These are phyloP conservation scores for Micromys minutus DNA, from an alignment of 2,113 vertebrate genomes.

Conservation along the genomic window DNA sequence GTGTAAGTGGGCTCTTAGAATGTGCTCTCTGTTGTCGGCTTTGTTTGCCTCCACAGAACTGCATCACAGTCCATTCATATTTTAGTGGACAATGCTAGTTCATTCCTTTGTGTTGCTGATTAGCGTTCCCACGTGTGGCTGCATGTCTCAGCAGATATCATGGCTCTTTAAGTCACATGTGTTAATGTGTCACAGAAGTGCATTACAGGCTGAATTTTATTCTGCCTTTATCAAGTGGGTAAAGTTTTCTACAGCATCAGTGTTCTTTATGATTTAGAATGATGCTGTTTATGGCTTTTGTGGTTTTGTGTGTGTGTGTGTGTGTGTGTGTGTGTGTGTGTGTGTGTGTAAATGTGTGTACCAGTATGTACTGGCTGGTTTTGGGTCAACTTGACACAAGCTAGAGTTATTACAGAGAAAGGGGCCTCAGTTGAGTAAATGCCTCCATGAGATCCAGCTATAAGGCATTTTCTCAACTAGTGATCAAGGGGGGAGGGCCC, in stretches of 20 bases:
- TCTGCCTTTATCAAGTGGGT: background rate
- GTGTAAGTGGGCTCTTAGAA: rapidly evolving
- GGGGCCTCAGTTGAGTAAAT: no score
- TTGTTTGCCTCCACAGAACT: background rate
- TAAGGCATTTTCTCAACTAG: no score
- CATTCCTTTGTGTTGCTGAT: background rate
- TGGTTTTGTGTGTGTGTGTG: background rate
- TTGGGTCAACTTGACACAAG: no score
- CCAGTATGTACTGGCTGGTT: no score
- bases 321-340: background rate
- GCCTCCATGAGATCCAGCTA: no score
- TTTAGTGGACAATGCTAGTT: background rate
- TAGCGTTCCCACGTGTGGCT: background rate
- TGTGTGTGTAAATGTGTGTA: background rate
- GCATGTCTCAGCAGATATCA: background rate
- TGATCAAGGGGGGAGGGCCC: no score
- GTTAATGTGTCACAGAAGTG: background rate
- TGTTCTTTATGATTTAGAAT: background rate
- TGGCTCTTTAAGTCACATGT: background rate
- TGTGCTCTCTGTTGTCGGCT: background rate
- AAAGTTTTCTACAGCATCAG: background rate
- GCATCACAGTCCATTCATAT: background rate
- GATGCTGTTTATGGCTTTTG: background rate
- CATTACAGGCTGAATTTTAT: background rate
- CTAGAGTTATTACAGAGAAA: no score